A percentile compares a stretch with the other conserved stretches of the same genome.
Evolutionary conservation across 2,888 invertebrate genomes (phyloP).

Genomic region (Cloeon dipterum): DNA sequence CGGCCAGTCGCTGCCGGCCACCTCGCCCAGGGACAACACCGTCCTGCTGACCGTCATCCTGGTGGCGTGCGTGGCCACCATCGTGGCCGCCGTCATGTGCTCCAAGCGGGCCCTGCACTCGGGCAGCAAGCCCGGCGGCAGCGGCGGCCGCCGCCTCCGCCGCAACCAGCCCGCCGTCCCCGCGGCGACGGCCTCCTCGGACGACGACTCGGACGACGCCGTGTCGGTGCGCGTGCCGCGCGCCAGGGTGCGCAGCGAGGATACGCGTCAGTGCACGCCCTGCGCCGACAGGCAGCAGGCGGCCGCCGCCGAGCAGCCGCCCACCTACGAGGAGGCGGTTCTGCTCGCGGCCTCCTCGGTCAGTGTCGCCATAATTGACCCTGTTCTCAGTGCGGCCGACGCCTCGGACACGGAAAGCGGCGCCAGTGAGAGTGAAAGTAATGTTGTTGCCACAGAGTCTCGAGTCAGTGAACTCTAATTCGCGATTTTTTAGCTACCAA

Average conservation of each 20-base stretch:
- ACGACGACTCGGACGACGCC: no score
- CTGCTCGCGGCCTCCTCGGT: no score
- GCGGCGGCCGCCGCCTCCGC: background rate
- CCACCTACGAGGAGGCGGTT: background rate
- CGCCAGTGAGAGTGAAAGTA: no score
- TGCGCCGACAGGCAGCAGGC: background rate
- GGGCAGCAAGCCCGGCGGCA: background rate
- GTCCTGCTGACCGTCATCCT: background rate
- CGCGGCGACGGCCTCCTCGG: background rate
- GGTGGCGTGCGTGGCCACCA: background rate
- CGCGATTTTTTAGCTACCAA: no score
- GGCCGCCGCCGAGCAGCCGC: background rate
- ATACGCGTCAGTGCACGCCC: background rate
- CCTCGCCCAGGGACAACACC: no score
- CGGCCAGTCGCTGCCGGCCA: background rate
- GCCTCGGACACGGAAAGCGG: no score
- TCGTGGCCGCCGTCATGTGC: background rate
- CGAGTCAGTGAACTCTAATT: no score
- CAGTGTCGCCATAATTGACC: no score
- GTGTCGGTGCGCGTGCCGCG: no score
- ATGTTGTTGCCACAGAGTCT: no score
- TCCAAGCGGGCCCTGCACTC: background rate
- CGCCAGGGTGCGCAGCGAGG: no score
- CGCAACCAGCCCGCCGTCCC: background rate
- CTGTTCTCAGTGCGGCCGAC: no score